Evolutionary conservation across 1,140 invertebrate species (phyloP).

Genomic region (Hormaphis cornu): DNA sequence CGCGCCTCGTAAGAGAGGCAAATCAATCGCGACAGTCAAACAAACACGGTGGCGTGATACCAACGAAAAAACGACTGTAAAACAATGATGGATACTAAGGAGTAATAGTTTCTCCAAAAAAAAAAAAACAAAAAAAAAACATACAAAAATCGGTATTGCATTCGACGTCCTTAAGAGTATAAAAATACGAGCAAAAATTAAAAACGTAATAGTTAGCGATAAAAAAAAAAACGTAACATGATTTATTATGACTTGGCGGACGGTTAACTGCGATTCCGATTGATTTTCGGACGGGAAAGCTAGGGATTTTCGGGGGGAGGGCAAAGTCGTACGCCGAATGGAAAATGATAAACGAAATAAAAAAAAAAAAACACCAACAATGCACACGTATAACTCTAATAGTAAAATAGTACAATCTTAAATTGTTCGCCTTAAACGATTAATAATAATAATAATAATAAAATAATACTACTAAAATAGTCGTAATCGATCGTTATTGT

Average conservation of each 20-base stretch:
- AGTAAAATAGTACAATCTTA: constrained; percentile 34
- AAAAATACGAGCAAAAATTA: too few species aligned
- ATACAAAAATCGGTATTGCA: too few species aligned
- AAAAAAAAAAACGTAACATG: too few species aligned
- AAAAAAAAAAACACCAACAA: constrained; percentile 33
- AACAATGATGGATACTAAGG: constrained; percentile 10
- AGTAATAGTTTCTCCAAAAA: neutral
- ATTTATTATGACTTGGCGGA: too few species aligned
- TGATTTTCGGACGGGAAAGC: too few species aligned
- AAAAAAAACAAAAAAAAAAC: constrained; percentile 27
- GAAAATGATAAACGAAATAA: neutral
- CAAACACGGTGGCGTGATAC: neutral
- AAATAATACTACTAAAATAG: constrained; percentile 32
- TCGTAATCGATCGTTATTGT: constrained; percentile 9
- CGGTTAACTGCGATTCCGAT: too few species aligned
- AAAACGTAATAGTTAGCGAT: too few species aligned
- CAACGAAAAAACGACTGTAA: too few species aligned
- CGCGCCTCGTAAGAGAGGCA: too few species aligned
- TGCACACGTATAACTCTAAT: constrained; percentile 34
- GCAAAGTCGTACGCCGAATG: neutral
- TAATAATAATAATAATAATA: constrained; percentile 34
- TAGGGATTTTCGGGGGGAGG: too few species aligned
- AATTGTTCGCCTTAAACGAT: constrained; percentile 33
- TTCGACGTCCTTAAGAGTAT: too few species aligned
- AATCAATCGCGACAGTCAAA: neutral